A percentile compares a stretch with the other conserved stretches of the same genome.
phyloP scores from a whole-genome alignment of 2,797 vertebrate species.

The Onychomys leucogaster region DNA sequence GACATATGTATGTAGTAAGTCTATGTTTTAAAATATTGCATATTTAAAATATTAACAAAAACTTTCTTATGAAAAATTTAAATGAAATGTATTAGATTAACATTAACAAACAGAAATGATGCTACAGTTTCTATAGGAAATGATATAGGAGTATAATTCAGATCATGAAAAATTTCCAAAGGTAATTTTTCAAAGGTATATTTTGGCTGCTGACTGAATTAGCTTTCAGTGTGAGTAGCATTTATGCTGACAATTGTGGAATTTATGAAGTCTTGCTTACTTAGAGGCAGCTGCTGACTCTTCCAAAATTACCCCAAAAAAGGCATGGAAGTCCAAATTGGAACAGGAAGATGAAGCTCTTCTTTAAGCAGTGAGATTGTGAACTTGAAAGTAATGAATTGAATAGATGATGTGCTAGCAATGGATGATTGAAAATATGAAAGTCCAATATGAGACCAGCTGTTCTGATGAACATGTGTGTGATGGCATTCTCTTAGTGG shows the following conservation, averaged over 20 bases:
- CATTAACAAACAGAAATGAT: conserved; percentile 21
- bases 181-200: conserved; percentile 3
- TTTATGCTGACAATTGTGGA: conserved; percentile 55
- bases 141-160: not conserved
- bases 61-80: not conserved
- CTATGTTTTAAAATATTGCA: conserved; percentile 34
- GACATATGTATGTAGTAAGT: not conserved
- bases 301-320: conserved; percentile 53
- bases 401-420: conserved; percentile 45
- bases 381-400: conserved; percentile 58
- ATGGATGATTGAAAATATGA: conserved; percentile 1
- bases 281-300: conserved; percentile 45
- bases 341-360: conserved; percentile 27
- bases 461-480: conserved; percentile 44
- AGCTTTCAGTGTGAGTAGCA: conserved; percentile 23
- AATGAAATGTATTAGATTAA: not conserved
- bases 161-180: not conserved
- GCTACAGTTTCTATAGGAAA: not conserved
- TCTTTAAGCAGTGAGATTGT: conserved; percentile 23
- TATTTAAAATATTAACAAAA: conserved; percentile 8
- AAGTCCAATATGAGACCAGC: not conserved
- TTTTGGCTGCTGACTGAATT: conserved; percentile 28
- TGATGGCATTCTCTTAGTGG: conserved; percentile 4
- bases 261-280: conserved; percentile 50
- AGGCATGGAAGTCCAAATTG: not conserved